Conservation (phyloP, 2,797 vertebrate genomes). For the Gobionotothen gibberifrons region DNA sequence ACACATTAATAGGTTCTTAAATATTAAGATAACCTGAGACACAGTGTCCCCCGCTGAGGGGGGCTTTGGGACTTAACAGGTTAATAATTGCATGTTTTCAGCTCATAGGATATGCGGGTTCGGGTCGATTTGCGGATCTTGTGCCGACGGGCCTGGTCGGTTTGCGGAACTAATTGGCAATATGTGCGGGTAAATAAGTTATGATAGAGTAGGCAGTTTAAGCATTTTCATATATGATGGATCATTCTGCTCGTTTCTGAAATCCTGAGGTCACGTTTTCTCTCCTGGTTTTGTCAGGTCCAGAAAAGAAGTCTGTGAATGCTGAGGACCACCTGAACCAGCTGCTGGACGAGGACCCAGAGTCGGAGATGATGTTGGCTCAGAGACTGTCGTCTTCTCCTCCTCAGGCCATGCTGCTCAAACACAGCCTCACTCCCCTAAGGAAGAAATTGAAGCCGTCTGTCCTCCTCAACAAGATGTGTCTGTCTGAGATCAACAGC, state of each 20-base stretch:
- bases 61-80: too few relatives aligned
- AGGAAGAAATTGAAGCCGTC: conserved; percentile 22
- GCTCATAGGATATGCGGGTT: too few relatives aligned
- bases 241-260: neutral
- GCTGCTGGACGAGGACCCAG: conserved; percentile 73
- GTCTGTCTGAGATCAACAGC: neutral
- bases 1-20: too few relatives aligned
- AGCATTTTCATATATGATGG: neutral
- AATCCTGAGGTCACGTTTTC: neutral
- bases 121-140: too few relatives aligned
- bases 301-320: conserved; percentile 54
- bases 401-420: conserved; percentile 46
- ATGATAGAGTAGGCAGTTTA: too few relatives aligned
- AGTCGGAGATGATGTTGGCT: conserved; percentile 72
- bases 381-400: conserved; percentile 75
- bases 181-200: too few relatives aligned
- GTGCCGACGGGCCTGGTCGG: too few relatives aligned
- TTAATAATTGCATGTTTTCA: too few relatives aligned
- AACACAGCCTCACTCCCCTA: conserved; percentile 60
- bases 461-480: conserved; percentile 31
- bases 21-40: too few relatives aligned
- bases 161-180: too few relatives aligned
- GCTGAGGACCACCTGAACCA: conserved; percentile 68
- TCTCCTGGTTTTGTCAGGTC: conserved; percentile 73
- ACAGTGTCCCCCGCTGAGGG: too few relatives aligned